Evolutionary conservation across 2,888 invertebrate species (phyloP).

Genomic region (Scaeva pyrastri): DNA sequence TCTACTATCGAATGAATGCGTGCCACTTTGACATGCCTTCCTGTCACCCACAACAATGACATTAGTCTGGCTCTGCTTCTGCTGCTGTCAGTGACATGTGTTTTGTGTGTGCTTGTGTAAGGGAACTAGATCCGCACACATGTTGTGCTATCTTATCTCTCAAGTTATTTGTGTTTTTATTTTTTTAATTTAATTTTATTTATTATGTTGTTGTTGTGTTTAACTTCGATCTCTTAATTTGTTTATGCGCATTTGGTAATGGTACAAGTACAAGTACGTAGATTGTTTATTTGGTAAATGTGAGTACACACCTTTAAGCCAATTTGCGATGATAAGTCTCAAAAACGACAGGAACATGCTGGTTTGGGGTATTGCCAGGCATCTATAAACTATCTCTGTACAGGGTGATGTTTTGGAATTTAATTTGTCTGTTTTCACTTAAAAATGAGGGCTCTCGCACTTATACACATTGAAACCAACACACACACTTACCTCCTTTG

Average conservation of each 20-base stretch:
- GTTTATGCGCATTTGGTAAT: slow-evolving; percentile 36
- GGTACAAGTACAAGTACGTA: not conserved
- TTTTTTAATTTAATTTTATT: slow-evolving; percentile 57
- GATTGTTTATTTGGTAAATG: not conserved
- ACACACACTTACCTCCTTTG: slow-evolving; percentile 27
- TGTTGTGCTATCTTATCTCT: slow-evolving; percentile 38
- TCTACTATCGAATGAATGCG: not conserved
- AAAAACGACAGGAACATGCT: slow-evolving; percentile 37
- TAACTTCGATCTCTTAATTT: slow-evolving; percentile 52
- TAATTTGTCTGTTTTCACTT: not conserved
- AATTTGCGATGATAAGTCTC: slow-evolving; percentile 12
- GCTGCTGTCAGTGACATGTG: too few species aligned
- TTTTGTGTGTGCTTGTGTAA: not conserved
- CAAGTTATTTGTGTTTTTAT: slow-evolving; percentile 33
- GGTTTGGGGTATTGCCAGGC: not conserved
- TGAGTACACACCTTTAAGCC: slow-evolving; percentile 17
- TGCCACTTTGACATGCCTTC: not conserved
- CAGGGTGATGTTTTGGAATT: slow-evolving; percentile 17
- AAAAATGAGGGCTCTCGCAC: slow-evolving; percentile 1
- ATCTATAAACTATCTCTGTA: not conserved
- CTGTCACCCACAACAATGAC: not conserved
- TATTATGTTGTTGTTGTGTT: slow-evolving; percentile 50
- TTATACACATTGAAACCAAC: too few species aligned
- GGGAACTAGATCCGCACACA: not conserved
- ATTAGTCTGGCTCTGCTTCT: not conserved